Base-by-base conservation (phyloP, 2,113 vertebrate species). In the Machaerirhynchus nigripectus region DNA sequence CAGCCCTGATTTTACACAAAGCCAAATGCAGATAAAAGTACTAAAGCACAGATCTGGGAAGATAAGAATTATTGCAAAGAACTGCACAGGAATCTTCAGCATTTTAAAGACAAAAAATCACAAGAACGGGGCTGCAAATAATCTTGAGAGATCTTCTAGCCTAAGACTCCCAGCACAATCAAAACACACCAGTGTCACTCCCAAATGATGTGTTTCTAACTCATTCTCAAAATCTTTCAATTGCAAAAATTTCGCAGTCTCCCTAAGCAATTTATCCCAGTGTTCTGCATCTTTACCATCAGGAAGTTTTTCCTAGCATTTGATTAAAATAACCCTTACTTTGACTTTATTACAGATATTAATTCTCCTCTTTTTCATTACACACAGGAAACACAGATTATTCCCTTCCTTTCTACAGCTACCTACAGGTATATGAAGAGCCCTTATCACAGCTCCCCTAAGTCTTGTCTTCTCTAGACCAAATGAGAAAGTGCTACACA, bases 401-500 rank as follows among this genome's bases (percentile, higher is more conserved):
- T 40, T 73, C 63, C 33, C 57, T 40, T 79, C 35, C 35, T 56
- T 85, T 86, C 71, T 74, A 53, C 49, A 79, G 49, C 60, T 64
- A 79, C 61, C 37, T 74, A 46, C 53, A 83, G 24, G 53, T 74
- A 86, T 5, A 21, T 57, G 57, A 82, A 80, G 40, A 80, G 50
- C 26, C 46, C 35, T 65, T 46, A 67, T 26, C 64, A 59, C 0
- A 0, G 49, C 40, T 95, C 52, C 33, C 79, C 73, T 79, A 68
- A 90, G 65, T 31, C 60, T 57, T 74, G 27, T 14, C 76, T 84
- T 87, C 47, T 63, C 49, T 11, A 55, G 35, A 67, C 13, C 76
- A 89, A 90, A 61, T 44, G 69, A 94, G 50, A 77, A 96, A 80
- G 80, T 14, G 24, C 24, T 73, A 73, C 7, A 75, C 15, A 75